Evolutionary conservation across 2,888 invertebrate genomes (phyloP), one percentile per base, ranked within the genome.

Genomic region (Pantelozetes paolii): DNA sequence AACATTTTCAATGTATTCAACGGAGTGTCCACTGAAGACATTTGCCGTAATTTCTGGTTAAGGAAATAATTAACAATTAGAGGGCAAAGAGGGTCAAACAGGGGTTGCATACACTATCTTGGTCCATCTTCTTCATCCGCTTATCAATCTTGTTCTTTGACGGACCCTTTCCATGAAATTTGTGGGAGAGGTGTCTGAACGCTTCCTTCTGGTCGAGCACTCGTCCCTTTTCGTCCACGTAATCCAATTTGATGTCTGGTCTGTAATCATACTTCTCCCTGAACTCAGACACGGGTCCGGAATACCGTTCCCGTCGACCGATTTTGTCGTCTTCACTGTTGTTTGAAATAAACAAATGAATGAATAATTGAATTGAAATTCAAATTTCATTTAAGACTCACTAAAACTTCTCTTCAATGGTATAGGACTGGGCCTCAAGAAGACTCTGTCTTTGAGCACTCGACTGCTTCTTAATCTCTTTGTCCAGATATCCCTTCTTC

Each of bases 121-220:
- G 96, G 80, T 94, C 91, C 77, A 88, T 86, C 84, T 98, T 96
- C 84, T 95, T 94, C 84, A 93, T 88, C 78, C 97, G 87, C 82
- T 99, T 99, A 84, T 99, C 98, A 79, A 88, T 87, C 85, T 99
- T 99, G 85, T 95, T 97, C 84, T 99, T 99, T 73, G 99, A 98
- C 26, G 98, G 96, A 1, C 96, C 96, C 85, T 99, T 98, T 72
- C 99, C 99, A 84, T 99, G 99, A 85, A 99, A 99, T 84, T 97
- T 95, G 83, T 97, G 98, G 30, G 94, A 95, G 73, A 98, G 86
- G 76, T 83, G 82, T 54, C 86, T 80, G 84, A 97, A 98, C 69
- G 99, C 98, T 85, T 99, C 98, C 84, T 99, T 99, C 74, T 91
- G 89, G 80, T 90, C 91, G 76, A 99, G 87, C 79, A 91, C 87